Percentiles rank a stretch among this genome's conserved stretches.
Conservation (phyloP, 1,140 invertebrate genomes). For the Sesamia nonagrioides region DNA sequence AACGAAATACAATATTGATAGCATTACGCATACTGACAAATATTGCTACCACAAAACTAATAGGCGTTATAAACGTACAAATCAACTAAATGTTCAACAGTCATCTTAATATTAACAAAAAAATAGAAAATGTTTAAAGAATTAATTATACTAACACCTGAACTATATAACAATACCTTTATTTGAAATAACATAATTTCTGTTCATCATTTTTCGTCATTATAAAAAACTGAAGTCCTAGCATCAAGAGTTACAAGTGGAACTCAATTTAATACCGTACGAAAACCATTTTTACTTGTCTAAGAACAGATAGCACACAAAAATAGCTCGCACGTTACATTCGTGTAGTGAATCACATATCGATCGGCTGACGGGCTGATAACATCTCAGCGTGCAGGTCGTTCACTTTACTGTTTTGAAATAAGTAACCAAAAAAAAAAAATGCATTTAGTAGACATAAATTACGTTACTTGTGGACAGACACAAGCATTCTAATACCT, state of each 20-base stretch:
- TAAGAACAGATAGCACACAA: conserved; percentile 20
- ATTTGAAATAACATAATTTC: no score
- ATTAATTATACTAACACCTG: no score
- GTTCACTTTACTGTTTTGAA: conserved; percentile 48
- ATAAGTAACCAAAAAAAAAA: neutral
- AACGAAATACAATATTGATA: neutral
- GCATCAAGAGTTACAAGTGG: no score
- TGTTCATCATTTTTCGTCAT: no score
- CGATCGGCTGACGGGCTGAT: conserved; percentile 59
- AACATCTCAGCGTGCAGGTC: conserved; percentile 53
- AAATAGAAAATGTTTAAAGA: no score
- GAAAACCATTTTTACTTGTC: no score
- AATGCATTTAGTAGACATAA: neutral
- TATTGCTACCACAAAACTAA: conserved; percentile 3
- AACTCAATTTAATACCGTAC: no score
- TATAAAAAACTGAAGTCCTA: no score
- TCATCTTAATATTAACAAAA: neutral
- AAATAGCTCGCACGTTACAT: conserved; percentile 37
- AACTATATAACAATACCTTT: no score
- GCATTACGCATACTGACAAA: neutral
- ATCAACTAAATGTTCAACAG: neutral
- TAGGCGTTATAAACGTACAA: neutral
- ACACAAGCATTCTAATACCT: no score
- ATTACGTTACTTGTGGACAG: no score
- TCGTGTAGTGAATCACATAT: conserved; percentile 56